These are phyloP conservation scores for Gopherus flavomarginatus DNA, from an alignment of 2,113 vertebrate genomes.

Conservation along the genomic window DNA sequence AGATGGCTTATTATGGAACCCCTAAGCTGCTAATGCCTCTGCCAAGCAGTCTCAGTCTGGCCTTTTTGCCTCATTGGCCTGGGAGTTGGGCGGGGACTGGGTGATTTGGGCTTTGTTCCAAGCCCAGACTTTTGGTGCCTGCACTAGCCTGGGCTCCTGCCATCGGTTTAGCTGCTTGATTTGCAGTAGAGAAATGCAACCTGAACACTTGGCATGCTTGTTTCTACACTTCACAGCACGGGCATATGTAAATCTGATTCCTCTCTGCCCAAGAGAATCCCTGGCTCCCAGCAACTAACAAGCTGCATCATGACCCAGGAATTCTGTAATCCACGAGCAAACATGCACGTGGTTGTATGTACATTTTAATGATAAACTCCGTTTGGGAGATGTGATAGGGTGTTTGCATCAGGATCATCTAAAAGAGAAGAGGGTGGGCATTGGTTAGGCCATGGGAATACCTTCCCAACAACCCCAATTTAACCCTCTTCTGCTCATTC, in stretches of 20 bases:
- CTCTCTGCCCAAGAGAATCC: background rate
- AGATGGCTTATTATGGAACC: background rate
- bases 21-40: too few relatives aligned
- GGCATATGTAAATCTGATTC: background rate
- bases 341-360: background rate
- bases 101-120: background rate
- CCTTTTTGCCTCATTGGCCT: background rate
- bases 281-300: background rate
- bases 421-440: background rate
- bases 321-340: background rate
- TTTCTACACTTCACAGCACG: fast-evolving
- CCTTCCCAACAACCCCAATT: background rate
- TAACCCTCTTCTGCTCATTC: background rate
- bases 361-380: background rate
- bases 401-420: background rate
- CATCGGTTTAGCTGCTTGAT: background rate
- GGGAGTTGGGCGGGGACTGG: background rate
- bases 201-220: background rate
- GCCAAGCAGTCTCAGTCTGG: background rate
- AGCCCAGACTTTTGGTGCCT: background rate
- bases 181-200: background rate
- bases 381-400: background rate
- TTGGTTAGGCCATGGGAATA: background rate
- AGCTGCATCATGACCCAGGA: background rate
- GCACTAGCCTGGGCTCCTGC: background rate